Conservation (phyloP, 2,113 vertebrate species). For the Sterna hirundo region DNA sequence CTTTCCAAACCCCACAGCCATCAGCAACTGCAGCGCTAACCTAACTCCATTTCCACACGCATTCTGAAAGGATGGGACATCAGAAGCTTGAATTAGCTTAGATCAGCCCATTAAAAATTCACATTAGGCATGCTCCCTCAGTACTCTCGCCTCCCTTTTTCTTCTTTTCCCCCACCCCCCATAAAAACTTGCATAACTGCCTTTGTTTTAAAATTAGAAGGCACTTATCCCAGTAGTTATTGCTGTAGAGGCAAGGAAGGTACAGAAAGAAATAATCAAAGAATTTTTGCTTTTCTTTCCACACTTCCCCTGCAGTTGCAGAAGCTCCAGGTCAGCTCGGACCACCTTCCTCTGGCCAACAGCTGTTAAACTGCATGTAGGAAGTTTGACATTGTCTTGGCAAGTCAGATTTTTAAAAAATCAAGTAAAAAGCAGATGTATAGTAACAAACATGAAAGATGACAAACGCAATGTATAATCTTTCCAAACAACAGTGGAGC, state of each 20-base stretch:
- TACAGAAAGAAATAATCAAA: neutral
- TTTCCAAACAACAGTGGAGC: neutral
- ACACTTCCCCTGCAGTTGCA: neutral
- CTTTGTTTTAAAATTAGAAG: neutral
- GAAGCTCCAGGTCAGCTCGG: neutral
- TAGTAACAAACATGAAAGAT: neutral
- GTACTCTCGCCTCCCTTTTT: neutral
- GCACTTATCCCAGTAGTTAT: neutral
- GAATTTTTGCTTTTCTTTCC: neutral
- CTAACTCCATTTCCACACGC: neutral
- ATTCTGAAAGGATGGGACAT: neutral
- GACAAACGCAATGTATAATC: neutral
- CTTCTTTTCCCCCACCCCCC: neutral
- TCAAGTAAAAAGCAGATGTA: constrained; percentile 1
- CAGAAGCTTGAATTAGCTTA: neutral
- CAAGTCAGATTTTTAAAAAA: neutral
- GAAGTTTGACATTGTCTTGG: neutral
- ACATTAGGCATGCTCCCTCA: neutral
- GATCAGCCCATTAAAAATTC: neutral
- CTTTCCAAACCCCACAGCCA: neutral
- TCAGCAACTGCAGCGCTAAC: neutral
- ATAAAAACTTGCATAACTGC: neutral
- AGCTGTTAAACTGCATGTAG: neutral
- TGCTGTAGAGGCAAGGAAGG: neutral
- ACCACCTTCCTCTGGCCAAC: neutral